Evolutionary conservation across 2,797 vertebrate species (phyloP).

Genomic region (Acanthornis magna): DNA sequence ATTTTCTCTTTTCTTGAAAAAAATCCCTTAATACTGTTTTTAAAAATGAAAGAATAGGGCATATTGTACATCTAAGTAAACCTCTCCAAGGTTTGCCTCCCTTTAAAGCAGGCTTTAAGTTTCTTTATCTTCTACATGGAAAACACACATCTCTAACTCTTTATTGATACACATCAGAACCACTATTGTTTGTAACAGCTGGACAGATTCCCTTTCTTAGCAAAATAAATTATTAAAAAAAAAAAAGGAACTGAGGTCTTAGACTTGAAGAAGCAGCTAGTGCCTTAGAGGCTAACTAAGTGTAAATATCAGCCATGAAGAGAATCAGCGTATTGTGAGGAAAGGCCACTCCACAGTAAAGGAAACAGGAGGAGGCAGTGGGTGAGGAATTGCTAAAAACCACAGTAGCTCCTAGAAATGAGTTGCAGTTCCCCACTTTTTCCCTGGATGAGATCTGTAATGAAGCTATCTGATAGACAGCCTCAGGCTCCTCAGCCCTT

Average conservation of each 20-base stretch:
- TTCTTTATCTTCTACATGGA: not conserved
- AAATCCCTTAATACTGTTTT: slow-evolving; percentile 17
- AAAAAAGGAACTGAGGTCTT: not conserved
- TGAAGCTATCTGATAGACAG: not conserved
- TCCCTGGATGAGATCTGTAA: not conserved
- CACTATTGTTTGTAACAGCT: slow-evolving; percentile 13
- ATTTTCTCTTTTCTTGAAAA: slow-evolving; percentile 17
- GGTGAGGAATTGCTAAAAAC: not conserved
- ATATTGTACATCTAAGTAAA: slow-evolving; percentile 25
- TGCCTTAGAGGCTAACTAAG: not conserved
- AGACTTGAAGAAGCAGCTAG: not conserved
- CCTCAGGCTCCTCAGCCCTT: not conserved
- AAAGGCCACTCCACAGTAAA: not conserved
- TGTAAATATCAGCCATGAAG: slow-evolving; percentile 19
- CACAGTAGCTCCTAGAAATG: not conserved
- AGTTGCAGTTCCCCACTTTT: not conserved
- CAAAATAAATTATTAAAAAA: not conserved
- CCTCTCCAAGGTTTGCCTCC: slow-evolving; percentile 28
- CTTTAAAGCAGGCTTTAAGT: slow-evolving; percentile 19
- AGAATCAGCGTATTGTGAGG: slow-evolving; percentile 3
- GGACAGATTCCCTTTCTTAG: slow-evolving; percentile 7
- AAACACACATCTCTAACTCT: slow-evolving; percentile 14
- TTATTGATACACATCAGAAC: slow-evolving; percentile 10
- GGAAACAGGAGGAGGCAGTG: not conserved
- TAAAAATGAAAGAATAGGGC: slow-evolving; percentile 24